Evolutionary conservation across 2,113 vertebrate genomes (phyloP), one percentile per base, ranked within the genome.

Genomic region (Galeopterus variegatus): DNA sequence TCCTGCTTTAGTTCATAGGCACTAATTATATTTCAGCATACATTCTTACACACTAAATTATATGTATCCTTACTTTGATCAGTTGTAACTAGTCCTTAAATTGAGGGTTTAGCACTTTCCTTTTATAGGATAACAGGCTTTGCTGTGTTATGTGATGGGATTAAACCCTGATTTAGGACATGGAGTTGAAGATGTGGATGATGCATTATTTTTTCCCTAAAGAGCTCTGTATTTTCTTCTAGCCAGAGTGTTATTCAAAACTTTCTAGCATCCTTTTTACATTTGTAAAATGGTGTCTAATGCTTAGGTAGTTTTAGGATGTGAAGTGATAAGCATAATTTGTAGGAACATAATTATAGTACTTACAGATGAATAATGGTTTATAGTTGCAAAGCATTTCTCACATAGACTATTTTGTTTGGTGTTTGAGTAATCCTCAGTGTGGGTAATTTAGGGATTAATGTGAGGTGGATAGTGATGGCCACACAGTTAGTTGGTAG

Each of bases 1-100:
- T 94, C 95, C 96, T 97, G 88, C 96, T 97, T 98, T 98, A 98
- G 98, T 98, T 98, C 97, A 96, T 84, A 97, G 97, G 90, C 95
- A 72, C 96, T 98, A 98, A 99, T 98, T 98, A 98, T 98, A 98
- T 98, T 98, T 97, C 97, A 95, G 96, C 82, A n/a, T 98, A 97
- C 95, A 97, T 98, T 98, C 97, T 98, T 97, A 97, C 96, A 94
- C 98, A 97, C 94, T 96, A 98, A 98, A 98, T 98, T 98, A 95
- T 98, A 93, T 98, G 97, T 97, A 94, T 98, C 97, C 92, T 98
- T 98, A 98, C 95, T 98, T 98, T 97, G 98, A 98, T 98, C 97
- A 98, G 97, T 98, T 99, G 97, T 98, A 99, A 98, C 98, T 98
- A 97, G 97, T 97, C 94, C 89, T 97, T 98, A 97, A 98, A 98